Evolutionary conservation across 2,888 invertebrate species (phyloP).

Genomic region (Athalia rosae): DNA sequence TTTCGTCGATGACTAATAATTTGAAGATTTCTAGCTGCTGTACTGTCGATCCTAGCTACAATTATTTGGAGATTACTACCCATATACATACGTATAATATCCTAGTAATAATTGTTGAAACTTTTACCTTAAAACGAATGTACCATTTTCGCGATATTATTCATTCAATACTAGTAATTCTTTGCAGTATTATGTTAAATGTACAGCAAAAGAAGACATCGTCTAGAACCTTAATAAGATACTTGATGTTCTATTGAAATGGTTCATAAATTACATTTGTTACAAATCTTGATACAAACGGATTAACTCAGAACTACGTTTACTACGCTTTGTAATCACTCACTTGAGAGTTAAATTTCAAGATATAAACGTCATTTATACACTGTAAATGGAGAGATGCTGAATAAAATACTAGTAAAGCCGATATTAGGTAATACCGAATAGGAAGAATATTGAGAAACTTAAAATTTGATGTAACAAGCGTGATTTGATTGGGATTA

Average conservation of each 20-base stretch:
- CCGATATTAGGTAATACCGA: background rate
- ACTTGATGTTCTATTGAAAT: background rate
- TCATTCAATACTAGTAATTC: background rate
- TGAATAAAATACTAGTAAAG: background rate
- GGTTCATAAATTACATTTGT: background rate
- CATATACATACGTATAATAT: slow-evolving; percentile 39
- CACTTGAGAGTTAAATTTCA: background rate
- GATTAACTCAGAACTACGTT: slow-evolving; percentile 7
- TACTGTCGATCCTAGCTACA: background rate
- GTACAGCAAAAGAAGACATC: slow-evolving; percentile 12
- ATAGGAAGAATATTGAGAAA: background rate
- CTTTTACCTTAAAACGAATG: slow-evolving; percentile 21
- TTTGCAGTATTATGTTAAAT: background rate
- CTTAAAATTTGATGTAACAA: slow-evolving; percentile 2
- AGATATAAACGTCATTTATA: background rate
- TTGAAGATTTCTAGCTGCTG: slow-evolving; percentile 29
- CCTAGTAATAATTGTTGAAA: slow-evolving; percentile 26
- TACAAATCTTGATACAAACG: background rate
- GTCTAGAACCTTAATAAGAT: slow-evolving; percentile 34
- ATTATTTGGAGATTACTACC: slow-evolving; percentile 21
- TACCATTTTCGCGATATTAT: slow-evolving; percentile 23
- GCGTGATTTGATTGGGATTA: slow-evolving; percentile 26
- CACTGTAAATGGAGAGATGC: background rate
- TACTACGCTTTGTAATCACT: background rate
- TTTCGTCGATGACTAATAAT: slow-evolving; percentile 35